Conservation (phyloP, 1,140 invertebrate genomes). For the Drosophila takahashii region DNA sequence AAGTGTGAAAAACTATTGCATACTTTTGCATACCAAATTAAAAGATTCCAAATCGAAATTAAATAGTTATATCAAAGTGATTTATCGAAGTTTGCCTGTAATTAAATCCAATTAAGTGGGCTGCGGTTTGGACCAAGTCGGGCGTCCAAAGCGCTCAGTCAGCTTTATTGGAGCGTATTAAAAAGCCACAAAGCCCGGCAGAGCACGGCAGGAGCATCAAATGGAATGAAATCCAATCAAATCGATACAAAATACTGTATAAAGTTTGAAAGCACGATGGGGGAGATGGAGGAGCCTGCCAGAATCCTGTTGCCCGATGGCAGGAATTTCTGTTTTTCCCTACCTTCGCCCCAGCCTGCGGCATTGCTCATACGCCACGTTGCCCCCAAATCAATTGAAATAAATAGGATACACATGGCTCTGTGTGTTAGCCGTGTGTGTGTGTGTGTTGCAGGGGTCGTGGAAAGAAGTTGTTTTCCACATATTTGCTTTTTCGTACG, state of each 20-base stretch:
- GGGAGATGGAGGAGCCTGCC: not conserved
- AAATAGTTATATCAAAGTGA: not conserved
- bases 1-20: no score
- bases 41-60: no score
- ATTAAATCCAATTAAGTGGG: constrained; percentile 73
- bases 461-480: constrained; percentile 37
- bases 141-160: constrained; percentile 3
- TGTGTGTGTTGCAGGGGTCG: constrained; percentile 6
- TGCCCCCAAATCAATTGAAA: constrained; percentile 74
- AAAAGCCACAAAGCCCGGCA: constrained; percentile 64
- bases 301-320: constrained; percentile 37
- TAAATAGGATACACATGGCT: constrained; percentile 50
- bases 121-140: not conserved
- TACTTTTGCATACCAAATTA: no score
- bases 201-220: constrained; percentile 36
- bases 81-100: constrained; percentile 8
- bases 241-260: constrained; percentile 71
- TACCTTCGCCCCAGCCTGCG: constrained; percentile 14
- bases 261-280: constrained; percentile 1
- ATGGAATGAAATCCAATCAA: constrained; percentile 77
- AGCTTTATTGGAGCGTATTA: constrained; percentile 71
- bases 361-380: constrained; percentile 56
- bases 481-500: constrained; percentile 38
- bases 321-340: constrained; percentile 42
- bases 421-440: not conserved